Evolutionary conservation across 1,140 invertebrate genomes (phyloP).

Genomic region (Heliconius eleuchia): DNA sequence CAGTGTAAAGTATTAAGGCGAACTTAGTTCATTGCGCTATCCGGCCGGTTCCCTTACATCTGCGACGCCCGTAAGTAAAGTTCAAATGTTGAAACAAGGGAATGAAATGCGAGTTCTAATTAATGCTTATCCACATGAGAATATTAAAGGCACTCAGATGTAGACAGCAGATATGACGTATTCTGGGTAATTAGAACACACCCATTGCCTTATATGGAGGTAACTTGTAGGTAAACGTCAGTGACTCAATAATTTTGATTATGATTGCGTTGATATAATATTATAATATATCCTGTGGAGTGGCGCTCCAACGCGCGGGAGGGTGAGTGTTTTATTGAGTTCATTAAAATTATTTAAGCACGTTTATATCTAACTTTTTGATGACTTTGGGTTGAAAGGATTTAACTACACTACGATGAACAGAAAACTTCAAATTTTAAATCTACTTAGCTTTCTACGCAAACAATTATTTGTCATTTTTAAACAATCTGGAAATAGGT

Average conservation of each 20-base stretch:
- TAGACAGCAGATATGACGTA: slow-evolving; percentile 60
- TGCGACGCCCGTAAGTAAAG: slow-evolving; percentile 60
- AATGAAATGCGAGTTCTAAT: slow-evolving; percentile 73
- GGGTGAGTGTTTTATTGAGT: slow-evolving; percentile 25
- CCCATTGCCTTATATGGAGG: slow-evolving; percentile 27
- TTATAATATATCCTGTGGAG: slow-evolving; percentile 11
- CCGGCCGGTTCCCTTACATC: slow-evolving; percentile 49
- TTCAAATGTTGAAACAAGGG: slow-evolving; percentile 71
- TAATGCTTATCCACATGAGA: slow-evolving; percentile 63
- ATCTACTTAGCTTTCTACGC: not conserved
- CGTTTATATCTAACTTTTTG: slow-evolving; percentile 17
- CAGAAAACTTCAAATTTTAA: not conserved
- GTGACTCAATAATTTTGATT: slow-evolving; percentile 41
- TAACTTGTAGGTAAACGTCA: slow-evolving; percentile 32
- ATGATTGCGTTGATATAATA: slow-evolving; percentile 34
- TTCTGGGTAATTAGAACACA: slow-evolving; percentile 59
- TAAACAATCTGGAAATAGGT: too few relatives aligned
- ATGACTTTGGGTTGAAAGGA: slow-evolving; percentile 12
- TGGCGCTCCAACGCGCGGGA: slow-evolving; percentile 1
- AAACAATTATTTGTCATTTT: too few relatives aligned
- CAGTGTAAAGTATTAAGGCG: slow-evolving; percentile 36
- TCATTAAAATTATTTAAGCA: slow-evolving; percentile 26
- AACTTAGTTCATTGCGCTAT: slow-evolving; percentile 46
- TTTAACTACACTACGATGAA: slow-evolving; percentile 6
- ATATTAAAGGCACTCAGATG: slow-evolving; percentile 58